These are phyloP conservation scores for Acridotheres tristis DNA, from an alignment of 2,797 vertebrate genomes.

Conservation along the genomic window DNA sequence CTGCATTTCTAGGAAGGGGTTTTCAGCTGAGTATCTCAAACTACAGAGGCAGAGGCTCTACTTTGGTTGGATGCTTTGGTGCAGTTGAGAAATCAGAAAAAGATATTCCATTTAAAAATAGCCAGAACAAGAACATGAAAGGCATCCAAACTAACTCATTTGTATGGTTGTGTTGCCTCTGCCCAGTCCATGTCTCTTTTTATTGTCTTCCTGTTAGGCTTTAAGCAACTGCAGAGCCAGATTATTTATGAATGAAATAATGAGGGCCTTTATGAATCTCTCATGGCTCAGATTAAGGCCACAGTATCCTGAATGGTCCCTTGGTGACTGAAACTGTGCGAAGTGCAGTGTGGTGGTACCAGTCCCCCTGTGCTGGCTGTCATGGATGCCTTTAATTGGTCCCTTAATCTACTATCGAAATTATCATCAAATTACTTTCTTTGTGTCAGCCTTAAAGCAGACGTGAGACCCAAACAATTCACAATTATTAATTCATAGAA, in stretches of 20 bases:
- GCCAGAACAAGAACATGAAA: background rate
- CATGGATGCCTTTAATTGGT: background rate
- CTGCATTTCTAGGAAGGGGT: background rate
- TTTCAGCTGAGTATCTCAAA: background rate
- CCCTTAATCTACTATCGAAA: background rate
- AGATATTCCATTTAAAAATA: background rate
- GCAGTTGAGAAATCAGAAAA: background rate
- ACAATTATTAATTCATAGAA: background rate
- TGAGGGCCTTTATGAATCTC: background rate
- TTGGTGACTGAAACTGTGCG: background rate
- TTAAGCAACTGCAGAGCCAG: background rate
- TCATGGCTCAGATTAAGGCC: background rate
- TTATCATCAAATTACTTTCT: background rate
- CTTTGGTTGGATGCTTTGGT: background rate
- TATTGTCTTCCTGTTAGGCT: background rate
- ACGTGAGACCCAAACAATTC: background rate
- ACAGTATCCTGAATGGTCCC: background rate
- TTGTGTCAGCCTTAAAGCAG: background rate
- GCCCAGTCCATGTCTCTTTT: background rate
- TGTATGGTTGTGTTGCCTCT: background rate
- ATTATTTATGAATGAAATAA: background rate
- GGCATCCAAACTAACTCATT: background rate
- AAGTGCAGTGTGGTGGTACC: background rate
- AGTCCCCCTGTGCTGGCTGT: background rate
- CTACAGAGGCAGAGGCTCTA: background rate